Evolutionary conservation across 2,113 vertebrate genomes (phyloP), one percentile per base, ranked within the genome.

Genomic region (Rhinoptilus africanus): DNA sequence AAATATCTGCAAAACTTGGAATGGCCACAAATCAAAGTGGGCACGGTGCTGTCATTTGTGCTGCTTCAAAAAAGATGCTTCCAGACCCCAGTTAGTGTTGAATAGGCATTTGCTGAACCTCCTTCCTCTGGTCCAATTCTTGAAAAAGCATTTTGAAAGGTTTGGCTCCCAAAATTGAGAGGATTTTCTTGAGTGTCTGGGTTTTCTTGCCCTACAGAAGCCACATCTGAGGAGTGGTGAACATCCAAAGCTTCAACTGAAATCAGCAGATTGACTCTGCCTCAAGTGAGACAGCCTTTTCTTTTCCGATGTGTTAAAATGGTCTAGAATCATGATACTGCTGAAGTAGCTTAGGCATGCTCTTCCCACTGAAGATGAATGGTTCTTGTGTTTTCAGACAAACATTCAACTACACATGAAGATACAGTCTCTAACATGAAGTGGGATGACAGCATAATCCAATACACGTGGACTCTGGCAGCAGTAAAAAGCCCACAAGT

Each of bases 401-500:
- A 43, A 62, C 39, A 56, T 82, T 82, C 20, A 21, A n/a, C 19
- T 45, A 18, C 19, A 37, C 1, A 0, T 53, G 66, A 85, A 69
- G 53, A 85, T 93, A 19, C 50, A 54, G 18, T 41, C 62, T 82
- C 27, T 57, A 66, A 66, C 62, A 43, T 39, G 30, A 78, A 75
- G 15, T 37, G 24, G 22, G 24, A 66, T 0, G 0, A 37, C 35
- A 66, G 20, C 14, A 17, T 79, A 78, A 84, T 63, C 43, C 47
- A 56, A 28, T 20, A 57, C 16, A 82, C 1, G 1, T 66, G 35
- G 28, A 78, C 39, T 56, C 64, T 85, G 53, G 34, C 56, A 78
- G 39, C 20, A 81, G 30, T 68, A 91, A 85, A 91, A 92, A 91
- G 30, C 51, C 59, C 23, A 45, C n/a, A 87, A 21, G 12, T 85